Conservation (phyloP, 2,113 vertebrate species). For the Pseudopipra pipra region DNA sequence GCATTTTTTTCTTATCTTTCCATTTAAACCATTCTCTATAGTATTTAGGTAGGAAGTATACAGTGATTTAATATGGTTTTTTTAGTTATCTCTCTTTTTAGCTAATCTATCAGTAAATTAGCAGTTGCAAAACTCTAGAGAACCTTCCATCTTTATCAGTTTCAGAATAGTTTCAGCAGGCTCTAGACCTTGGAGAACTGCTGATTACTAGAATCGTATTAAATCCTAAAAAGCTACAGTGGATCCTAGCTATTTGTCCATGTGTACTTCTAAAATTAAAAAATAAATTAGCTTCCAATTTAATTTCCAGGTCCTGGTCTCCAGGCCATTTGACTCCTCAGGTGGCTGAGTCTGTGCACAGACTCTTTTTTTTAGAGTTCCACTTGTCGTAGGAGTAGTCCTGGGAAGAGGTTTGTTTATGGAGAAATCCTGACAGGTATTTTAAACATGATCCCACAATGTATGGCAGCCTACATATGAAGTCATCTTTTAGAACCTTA, state of each 20-base stretch:
- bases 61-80: neutral
- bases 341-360: neutral
- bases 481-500: neutral
- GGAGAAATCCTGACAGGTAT: neutral
- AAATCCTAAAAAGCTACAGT: neutral
- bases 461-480: neutral
- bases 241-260: neutral
- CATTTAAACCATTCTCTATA: neutral
- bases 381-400: neutral
- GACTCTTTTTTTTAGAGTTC: neutral
- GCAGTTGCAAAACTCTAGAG: neutral
- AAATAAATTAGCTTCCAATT: neutral
- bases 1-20: neutral
- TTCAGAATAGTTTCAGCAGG: neutral
- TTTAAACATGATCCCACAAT: neutral
- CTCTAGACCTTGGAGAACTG: neutral
- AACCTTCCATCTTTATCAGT: neutral
- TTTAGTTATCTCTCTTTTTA: neutral
- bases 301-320: neutral
- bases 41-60: neutral
- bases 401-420: neutral
- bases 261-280: neutral
- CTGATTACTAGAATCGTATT: neutral
- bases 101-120: neutral
- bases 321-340: neutral